Conservation (phyloP, 2,113 vertebrate genomes). For the Maylandia zebra region DNA sequence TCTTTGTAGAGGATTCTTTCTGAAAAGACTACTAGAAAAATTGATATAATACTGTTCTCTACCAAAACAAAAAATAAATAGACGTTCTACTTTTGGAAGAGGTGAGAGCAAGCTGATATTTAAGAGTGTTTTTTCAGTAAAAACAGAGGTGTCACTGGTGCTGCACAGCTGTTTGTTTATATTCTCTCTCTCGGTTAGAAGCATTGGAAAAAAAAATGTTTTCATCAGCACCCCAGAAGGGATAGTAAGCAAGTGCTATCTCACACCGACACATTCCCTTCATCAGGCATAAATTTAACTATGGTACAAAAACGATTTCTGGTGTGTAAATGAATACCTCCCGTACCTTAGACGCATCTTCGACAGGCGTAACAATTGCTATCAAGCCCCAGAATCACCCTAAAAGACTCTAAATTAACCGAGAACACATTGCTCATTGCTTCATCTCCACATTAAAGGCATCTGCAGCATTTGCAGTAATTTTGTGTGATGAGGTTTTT, state of each 20-base stretch:
- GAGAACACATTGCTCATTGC: conserved; percentile 17
- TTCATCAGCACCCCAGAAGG: neutral
- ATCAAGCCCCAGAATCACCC: neutral
- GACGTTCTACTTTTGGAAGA: neutral
- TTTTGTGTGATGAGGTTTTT: conserved; percentile 17
- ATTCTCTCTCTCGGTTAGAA: neutral
- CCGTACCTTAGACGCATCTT: neutral
- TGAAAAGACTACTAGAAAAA: neutral
- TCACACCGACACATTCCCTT: neutral
- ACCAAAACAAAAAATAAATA: neutral
- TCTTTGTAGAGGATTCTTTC: neutral
- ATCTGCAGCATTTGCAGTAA: neutral
- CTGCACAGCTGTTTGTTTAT: neutral
- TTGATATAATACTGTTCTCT: neutral
- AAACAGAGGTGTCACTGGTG: neutral
- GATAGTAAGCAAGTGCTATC: neutral
- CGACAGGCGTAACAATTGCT: neutral
- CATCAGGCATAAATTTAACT: neutral
- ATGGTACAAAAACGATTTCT: neutral
- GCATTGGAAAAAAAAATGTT: neutral
- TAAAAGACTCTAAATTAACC: conserved; percentile 22
- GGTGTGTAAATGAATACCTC: neutral
- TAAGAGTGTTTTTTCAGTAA: neutral
- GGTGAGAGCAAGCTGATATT: neutral
- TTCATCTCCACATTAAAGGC: neutral